Evolutionary conservation across 2,797 vertebrate genomes (phyloP), one percentile per base, ranked within the genome.

Genomic region (Morus bassanus): DNA sequence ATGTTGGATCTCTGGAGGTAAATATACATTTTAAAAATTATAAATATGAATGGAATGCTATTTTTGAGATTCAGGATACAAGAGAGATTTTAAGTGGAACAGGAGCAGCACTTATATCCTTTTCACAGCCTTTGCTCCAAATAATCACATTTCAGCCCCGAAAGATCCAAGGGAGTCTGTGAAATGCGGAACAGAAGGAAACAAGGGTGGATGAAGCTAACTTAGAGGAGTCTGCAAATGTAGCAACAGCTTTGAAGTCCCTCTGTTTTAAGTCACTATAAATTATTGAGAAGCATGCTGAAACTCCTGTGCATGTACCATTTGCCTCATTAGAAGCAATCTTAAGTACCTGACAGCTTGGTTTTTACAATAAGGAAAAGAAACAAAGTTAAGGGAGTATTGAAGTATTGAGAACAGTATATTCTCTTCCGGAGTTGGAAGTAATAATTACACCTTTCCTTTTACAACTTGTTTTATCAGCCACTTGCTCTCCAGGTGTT

Each of bases 221-320:
- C 41, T 88, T 88, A 72, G 74, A 91, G 41, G n/a, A 91, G 78
- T 53, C 63, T 85, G 57, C 57, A 93, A 95, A 77, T 68, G 41
- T 63, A 91, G 77, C 45, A 87, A 51, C 45, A 87, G 50, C 93
- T 95, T 96, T 95, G 91, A 95, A 94, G 84, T 86, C 16, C 68
- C 31, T 83, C 63, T 87, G 72, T 28, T 95, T 91, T 72, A 81
- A 95, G 68, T 69, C 72, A 41, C 51, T 81, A 72, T 85, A 83
- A 95, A 96, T 94, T 96, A 94, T 95, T 95, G 54, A 96, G 79
- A 89, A 70, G 35, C 28, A n/a, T 35, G n/a, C 37, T 77, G 75
- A 80, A 93, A 57, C 50, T 92, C 68, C 72, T 69, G 50, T 68
- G 78, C 53, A 6, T 14, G 61, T 51, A 81, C 64, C 78, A 67